Evolutionary conservation across 2,113 vertebrate species (phyloP), one percentile per base, ranked within the genome.

Genomic region (Chroicocephalus ridibundus): DNA sequence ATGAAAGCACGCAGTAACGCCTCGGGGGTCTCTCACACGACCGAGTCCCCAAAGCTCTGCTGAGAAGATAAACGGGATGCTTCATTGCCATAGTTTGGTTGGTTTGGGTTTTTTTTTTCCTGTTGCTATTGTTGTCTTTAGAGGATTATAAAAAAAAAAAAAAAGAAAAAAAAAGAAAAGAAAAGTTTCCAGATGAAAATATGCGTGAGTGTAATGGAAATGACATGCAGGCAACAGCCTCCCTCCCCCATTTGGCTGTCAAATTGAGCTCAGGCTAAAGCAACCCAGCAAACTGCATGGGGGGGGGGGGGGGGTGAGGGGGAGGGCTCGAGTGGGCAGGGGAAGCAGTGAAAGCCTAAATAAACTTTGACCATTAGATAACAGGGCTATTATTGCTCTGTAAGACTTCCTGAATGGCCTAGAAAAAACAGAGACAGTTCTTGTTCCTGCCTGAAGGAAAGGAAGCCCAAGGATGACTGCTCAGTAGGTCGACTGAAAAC

Each of bases 331-430:
- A 97, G 97, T 95, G 94, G 95, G 93, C 95, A 97, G 89, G 87
- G 96, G 97, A 98, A 97, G 96, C 46, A 78, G 88, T 92, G 95
- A 96, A 96, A 97, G 97, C 95, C 96, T 98, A 97, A 98, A 97
- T 97, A 98, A 98, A 98, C 97, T 96, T 93, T 93, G 97, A 87
- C 94, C 90, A 81, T 93, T 89, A 98, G 98, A 98, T 98, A 98
- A 98, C 93, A 91, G 92, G 76, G 95, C 94, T 97, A 97, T 98
- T 98, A 98, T 97, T 95, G 96, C 96, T 96, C 95, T 96, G 90
- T 94, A 98, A 47, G 66, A 98, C 98, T 98, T 98, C 98, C 98
- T 98, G 98, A 98, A 98, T 96, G 82, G 92, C 94, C 93, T 86
- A 90, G 94, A 96, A 97, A 96, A 97, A 96, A 97, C 69, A 96